These are phyloP conservation scores for Nylanderia fulva DNA, from an alignment of 1,140 invertebrate genomes.

Conservation along the genomic window DNA sequence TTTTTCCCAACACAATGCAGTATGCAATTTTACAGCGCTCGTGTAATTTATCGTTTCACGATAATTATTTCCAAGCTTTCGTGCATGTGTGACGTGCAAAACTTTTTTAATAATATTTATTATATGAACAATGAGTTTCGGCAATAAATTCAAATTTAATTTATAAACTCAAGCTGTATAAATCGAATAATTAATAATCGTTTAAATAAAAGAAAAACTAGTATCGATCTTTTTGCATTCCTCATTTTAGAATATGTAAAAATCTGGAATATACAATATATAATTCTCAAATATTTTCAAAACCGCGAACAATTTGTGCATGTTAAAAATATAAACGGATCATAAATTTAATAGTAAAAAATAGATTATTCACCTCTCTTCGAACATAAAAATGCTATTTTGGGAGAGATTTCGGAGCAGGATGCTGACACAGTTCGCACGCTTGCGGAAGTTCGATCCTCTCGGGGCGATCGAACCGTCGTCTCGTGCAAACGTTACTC, in stretches of 20 bases:
- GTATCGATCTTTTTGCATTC: too few relatives aligned
- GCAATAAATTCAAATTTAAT: not conserved
- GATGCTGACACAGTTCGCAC: not conserved
- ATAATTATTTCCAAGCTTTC: slow-evolving; percentile 7
- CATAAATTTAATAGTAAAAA: not conserved
- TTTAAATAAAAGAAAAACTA: not conserved
- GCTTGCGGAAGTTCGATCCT: not conserved
- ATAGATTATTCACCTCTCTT: not conserved
- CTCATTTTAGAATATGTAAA: not conserved
- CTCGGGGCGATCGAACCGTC: not conserved
- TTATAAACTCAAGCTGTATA: not conserved
- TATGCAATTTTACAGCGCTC: not conserved
- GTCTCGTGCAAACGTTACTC: slow-evolving; percentile 31
- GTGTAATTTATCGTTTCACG: not conserved
- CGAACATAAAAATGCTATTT: not conserved
- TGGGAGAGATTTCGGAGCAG: not conserved
- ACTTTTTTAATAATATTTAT: slow-evolving; percentile 12
- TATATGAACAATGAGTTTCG: not conserved
- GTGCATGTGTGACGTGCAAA: not conserved
- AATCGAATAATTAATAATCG: slow-evolving; percentile 18
- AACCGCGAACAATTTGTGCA: not conserved
- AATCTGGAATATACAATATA: not conserved
- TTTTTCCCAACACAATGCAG: not conserved
- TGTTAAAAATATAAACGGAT: not conserved
- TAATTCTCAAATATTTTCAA: not conserved